Evolutionary conservation across 1,140 invertebrate species (phyloP).

Genomic region (Calliopsis andreniformis): DNA sequence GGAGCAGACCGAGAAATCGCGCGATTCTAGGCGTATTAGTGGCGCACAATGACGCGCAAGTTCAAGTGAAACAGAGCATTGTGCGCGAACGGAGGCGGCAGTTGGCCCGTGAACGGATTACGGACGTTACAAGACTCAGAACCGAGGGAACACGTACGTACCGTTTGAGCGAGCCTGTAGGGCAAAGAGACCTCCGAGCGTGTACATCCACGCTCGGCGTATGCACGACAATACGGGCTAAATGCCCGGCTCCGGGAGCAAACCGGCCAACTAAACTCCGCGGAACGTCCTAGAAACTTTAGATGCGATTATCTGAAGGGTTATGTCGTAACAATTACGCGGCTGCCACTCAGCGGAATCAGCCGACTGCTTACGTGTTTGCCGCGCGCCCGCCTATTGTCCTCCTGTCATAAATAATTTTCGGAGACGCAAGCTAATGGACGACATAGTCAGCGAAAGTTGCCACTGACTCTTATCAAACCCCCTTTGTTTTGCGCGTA

Average conservation of each 20-base stretch:
- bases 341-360: conserved; percentile 78
- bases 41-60: conserved; percentile 45
- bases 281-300: conserved; percentile 80
- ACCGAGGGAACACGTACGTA: conserved; percentile 58
- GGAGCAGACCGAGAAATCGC: conserved; percentile 22
- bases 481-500: no score
- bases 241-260: conserved; percentile 74
- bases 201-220: conserved; percentile 67
- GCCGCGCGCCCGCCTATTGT: conserved; percentile 72
- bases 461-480: no score
- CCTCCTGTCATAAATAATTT: conserved; percentile 73
- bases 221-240: conserved; percentile 80
- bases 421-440: conserved; percentile 70
- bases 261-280: conserved; percentile 78
- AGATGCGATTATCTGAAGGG: conserved; percentile 80
- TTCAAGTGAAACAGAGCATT: conserved; percentile 59
- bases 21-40: conserved; percentile 37
- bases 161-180: conserved; percentile 67
- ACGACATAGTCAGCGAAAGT: conserved; percentile 42
- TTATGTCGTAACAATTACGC: conserved; percentile 81
- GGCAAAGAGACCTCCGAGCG: conserved; percentile 69
- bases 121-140: conserved; percentile 46
- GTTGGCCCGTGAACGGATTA: conserved; percentile 66
- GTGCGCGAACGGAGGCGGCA: conserved; percentile 51
- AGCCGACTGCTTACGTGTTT: conserved; percentile 77